Evolutionary conservation across 2,888 invertebrate genomes (phyloP), one percentile per base, ranked within the genome.

Genomic region (Himalopsyche kuldschensis): DNA sequence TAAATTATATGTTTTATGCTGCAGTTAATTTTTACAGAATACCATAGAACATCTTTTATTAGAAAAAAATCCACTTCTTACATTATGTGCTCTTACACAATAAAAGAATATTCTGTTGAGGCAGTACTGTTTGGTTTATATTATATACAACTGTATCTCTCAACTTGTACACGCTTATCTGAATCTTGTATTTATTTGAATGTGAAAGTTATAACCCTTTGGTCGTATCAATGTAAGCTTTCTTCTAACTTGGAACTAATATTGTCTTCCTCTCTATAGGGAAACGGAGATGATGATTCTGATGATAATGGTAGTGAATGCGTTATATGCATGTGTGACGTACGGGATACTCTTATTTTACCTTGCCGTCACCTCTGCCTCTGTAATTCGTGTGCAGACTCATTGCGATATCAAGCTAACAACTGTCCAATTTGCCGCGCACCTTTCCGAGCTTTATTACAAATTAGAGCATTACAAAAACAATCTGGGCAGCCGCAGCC

Each of bases 281-380:
- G 91, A n/a, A 91, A 88, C 88, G 93, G 93, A 4, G 97, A 97
- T 88, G 97, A 97, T 87, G 97, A 97, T 87, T 95, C 96, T 0
- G 98, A 98, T 88, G 97, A 98, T 88, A 97, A 97, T 88, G 98
- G 98, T 1, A 97, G 98, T 0, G 99, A 99, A 90, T 99, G 99
- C 91, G 99, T 99, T 48, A 99, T 99, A 88, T 99, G 99, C 90
- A 99, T 99, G 98, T 98, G 97, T 88, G 99, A 99, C 89, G 96
- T 97, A 24, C 93, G 99, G 4, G 99, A 99, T 90, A 99, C 99
- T 0, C 92, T 99, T 80, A 99, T 99, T 88, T 92, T 99, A 88
- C 99, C 99, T 0, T 99, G 99, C 89, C 93, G 97, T 41, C 99
- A 99, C 91, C 93, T 99, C 81, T 99, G 99, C 89, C 92, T 99